Conservation (phyloP, 2,888 invertebrate species). For the Salticus scenicus region DNA sequence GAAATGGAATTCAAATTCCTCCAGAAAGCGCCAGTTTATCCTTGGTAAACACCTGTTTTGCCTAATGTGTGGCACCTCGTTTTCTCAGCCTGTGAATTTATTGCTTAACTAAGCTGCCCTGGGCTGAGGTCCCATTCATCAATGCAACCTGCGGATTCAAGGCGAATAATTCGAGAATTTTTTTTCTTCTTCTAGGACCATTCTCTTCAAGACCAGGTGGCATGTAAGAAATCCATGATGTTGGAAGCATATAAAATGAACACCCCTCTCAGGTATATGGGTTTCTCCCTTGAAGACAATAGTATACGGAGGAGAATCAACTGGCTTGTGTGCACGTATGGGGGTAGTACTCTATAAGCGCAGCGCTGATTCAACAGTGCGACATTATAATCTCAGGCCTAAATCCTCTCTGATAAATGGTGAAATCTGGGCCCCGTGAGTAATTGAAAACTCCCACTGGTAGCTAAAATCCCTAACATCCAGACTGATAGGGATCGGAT, state of each 20-base stretch:
- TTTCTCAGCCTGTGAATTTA: constrained; percentile 58
- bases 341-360: constrained; percentile 23
- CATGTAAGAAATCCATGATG: constrained; percentile 50
- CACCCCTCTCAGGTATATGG: constrained; percentile 17
- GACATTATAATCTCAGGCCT: constrained; percentile 70
- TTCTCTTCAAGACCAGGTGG: constrained; percentile 65
- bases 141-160: constrained; percentile 57
- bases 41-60: constrained; percentile 66
- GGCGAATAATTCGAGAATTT: constrained; percentile 58
- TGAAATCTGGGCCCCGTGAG: constrained; percentile 69
- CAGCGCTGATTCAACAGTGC: constrained; percentile 69
- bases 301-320: constrained; percentile 28
- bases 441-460: constrained; percentile 70
- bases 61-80: constrained; percentile 48
- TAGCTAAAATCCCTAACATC: constrained; percentile 68
- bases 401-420: constrained; percentile 70
- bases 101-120: constrained; percentile 63
- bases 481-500: constrained; percentile 69
- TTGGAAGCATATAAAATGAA: constrained; percentile 64
- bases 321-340: background rate
- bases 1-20: constrained; percentile 40
- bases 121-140: constrained; percentile 35
- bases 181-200: constrained; percentile 45
- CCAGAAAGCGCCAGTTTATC: constrained; percentile 41
- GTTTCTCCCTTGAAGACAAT: constrained; percentile 17